A percentile compares a stretch with the other conserved stretches of the same genome.
phyloP scores from a whole-genome alignment of 2,113 vertebrate species.

The Hippocampus comes region DNA sequence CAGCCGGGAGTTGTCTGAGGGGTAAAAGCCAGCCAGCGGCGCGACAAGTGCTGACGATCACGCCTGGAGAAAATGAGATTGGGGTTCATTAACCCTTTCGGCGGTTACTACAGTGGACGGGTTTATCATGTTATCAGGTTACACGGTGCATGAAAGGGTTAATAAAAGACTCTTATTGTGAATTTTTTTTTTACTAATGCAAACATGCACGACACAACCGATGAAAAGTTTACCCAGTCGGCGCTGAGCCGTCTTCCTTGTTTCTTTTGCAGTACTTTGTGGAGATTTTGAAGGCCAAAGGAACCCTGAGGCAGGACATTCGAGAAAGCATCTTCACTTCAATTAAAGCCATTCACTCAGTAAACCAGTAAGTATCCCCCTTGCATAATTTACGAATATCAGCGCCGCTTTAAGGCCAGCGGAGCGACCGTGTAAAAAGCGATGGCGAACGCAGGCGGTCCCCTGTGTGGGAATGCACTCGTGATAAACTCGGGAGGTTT shows the following conservation, averaged over 20 bases:
- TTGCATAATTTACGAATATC: constrained; percentile 78
- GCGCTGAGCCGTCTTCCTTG: constrained; percentile 15
- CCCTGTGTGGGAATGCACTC: constrained; percentile 65
- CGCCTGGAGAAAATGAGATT: not conserved
- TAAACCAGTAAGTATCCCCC: constrained; percentile 87
- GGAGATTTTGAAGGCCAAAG: constrained; percentile 88
- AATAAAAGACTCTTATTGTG: not conserved
- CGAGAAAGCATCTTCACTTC: constrained; percentile 85
- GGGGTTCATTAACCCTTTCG: too few species aligned
- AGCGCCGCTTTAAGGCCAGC: constrained; percentile 47
- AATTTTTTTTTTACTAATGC: too few species aligned
- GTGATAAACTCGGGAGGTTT: constrained; percentile 65
- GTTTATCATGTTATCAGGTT: too few species aligned
- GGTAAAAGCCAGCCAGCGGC: too few species aligned
- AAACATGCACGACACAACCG: not conserved
- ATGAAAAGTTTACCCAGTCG: not conserved
- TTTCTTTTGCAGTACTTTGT: constrained; percentile 82
- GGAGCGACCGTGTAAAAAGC: constrained; percentile 7
- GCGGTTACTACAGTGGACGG: too few species aligned
- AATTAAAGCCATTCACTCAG: constrained; percentile 81
- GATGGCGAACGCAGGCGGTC: constrained; percentile 51
- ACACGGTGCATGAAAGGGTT: too few species aligned
- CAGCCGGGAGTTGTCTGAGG: not conserved
- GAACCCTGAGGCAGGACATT: constrained; percentile 78
- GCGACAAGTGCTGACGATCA: not conserved